Percentiles rank a stretch among this genome's conserved stretches.
phyloP scores from a whole-genome alignment of 2,797 vertebrate genomes.

The Lagorchestes hirsutus region DNA sequence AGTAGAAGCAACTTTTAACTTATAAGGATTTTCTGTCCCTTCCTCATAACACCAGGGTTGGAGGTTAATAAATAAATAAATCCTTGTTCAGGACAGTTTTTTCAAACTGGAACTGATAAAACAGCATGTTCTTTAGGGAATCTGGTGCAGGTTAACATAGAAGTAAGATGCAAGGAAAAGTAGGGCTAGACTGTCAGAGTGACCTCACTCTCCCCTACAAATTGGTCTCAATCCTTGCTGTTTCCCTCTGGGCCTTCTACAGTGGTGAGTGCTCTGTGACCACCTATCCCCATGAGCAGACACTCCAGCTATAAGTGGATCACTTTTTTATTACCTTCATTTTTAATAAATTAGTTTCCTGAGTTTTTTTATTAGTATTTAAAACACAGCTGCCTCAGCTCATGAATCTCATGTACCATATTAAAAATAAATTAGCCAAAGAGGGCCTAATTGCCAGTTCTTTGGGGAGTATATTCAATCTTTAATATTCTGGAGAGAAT shows the following conservation, averaged over 20 bases:
- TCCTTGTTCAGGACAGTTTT: slow-evolving; percentile 1
- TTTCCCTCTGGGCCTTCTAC: accelerated
- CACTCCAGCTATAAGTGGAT: neutral
- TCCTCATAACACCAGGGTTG: neutral
- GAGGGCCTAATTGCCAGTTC: slow-evolving; percentile 43
- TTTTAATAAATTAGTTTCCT: slow-evolving; percentile 15
- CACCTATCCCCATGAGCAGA: neutral
- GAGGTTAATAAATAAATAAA: slow-evolving; percentile 6
- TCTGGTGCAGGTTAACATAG: neutral
- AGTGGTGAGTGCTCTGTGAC: neutral
- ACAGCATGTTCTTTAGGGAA: slow-evolving; percentile 1
- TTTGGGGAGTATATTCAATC: slow-evolving; percentile 29
- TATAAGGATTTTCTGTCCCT: slow-evolving; percentile 41
- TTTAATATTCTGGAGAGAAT: slow-evolving; percentile 6
- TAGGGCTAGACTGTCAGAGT: neutral
- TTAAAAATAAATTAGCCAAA: slow-evolving; percentile 64
- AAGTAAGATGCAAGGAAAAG: neutral
- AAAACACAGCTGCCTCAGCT: slow-evolving; percentile 47
- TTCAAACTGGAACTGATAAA: neutral
- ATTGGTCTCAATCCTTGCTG: accelerated
- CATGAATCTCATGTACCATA: slow-evolving; percentile 43
- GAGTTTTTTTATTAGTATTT: slow-evolving; percentile 36
- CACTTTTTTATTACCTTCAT: slow-evolving; percentile 24
- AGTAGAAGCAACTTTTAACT: slow-evolving; percentile 40
- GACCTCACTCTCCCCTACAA: accelerated